Base-by-base conservation (phyloP, 2,797 vertebrate species). In the Channa striata region DNA sequence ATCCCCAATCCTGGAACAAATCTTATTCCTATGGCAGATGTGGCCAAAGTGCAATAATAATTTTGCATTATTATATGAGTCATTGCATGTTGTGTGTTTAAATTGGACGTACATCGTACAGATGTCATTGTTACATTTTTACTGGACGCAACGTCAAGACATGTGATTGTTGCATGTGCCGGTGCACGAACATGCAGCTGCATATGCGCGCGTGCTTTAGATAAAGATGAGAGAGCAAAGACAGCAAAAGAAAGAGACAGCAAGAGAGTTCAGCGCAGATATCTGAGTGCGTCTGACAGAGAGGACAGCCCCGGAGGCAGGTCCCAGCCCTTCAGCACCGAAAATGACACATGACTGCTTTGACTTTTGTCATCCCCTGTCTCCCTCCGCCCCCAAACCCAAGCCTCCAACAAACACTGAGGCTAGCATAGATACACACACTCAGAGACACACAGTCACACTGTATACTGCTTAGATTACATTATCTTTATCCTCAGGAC, bases 401-500 rank as follows among this genome's bases (percentile, higher is more conserved):
- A 84, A 87, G 83, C 90, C 87, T 87, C 81, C 69, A 90, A 91
- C 91, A 90, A 82, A 92, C 89, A 91, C 85, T 2, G 76, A 86
- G 83, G 84, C 74, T n/a, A 85, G 67, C 69, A 43, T 40, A 71
- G 61, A 87, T 44, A 85, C 68, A 74, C 72, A 80, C 82, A 77
- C 82, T 74, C 78, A 88, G 59, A 89, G 66, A 88, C 87, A 89
- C 91, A 87, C 85, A 87, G 81, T 78, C 86, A 59, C 88, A 91
- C 91, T 90, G 89, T 92, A 92, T 92, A 92, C 91, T 93, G 92
- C 92, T 93, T 93, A 92, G 91, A 93, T 93, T 93, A 93, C 91
- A 93, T 93, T 93, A 92, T 93, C 87, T 92, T 83, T 91, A 82
- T 90, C 92, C 92, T 50, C 80, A 1, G 91, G 91, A 91, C 84